These are phyloP conservation scores for Drosophila sucinea DNA, from an alignment of 1,140 invertebrate genomes.

Conservation along the genomic window DNA sequence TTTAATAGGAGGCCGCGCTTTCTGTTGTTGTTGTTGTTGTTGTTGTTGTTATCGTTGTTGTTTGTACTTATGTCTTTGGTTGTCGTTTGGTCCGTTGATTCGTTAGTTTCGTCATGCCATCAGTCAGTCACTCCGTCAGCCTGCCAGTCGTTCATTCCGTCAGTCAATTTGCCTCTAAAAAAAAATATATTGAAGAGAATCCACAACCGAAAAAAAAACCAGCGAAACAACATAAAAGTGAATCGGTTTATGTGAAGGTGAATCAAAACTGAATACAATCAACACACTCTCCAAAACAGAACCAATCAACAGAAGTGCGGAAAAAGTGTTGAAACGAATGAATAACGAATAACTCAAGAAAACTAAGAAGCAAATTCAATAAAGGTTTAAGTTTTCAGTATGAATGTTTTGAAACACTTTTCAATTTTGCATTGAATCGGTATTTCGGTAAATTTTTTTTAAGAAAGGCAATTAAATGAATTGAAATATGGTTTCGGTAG, in stretches of 20 bases:
- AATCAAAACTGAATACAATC: no score
- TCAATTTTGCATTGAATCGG: no score
- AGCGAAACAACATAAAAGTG: not conserved
- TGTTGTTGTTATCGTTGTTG: conserved; percentile 42
- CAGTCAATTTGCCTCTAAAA: conserved; percentile 22
- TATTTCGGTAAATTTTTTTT: no score
- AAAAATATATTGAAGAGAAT: conserved; percentile 14
- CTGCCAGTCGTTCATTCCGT: conserved; percentile 38
- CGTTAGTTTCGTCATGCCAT: conserved; percentile 79
- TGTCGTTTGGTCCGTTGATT: conserved; percentile 64
- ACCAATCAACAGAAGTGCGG: no score
- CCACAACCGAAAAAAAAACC: not conserved
- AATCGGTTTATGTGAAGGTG: conserved; percentile 14
- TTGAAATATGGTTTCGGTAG: no score
- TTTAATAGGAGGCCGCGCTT: conserved; percentile 64
- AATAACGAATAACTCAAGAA: no score
- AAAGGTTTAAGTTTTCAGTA: no score
- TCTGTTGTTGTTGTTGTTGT: conserved; percentile 43
- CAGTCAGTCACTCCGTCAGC: conserved; percentile 64
- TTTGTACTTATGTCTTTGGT: conserved; percentile 42
- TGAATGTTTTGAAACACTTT: no score
- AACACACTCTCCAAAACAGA: no score
- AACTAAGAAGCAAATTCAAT: no score
- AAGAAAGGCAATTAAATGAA: no score
- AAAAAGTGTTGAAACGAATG: no score